A percentile compares a stretch with the other conserved stretches of the same genome.
Evolutionary conservation across 2,113 vertebrate genomes (phyloP).

Genomic region (Equus przewalskii): DNA sequence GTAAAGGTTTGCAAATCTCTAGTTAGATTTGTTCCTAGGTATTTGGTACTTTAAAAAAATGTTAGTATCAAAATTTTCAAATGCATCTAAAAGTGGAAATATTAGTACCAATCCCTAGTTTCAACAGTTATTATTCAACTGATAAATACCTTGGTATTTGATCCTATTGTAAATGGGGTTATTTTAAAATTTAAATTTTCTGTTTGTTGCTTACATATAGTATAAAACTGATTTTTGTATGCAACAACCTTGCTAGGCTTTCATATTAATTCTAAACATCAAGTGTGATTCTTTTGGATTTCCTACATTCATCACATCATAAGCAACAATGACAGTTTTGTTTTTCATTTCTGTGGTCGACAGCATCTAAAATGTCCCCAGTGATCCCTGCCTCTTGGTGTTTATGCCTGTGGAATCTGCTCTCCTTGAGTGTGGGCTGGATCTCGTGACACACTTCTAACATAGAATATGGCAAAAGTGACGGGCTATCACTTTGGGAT

Average conservation of each 20-base stretch:
- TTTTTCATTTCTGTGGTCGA: neutral
- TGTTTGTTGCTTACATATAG: neutral
- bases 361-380: neutral
- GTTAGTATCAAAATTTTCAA: neutral
- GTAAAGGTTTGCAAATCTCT: neutral
- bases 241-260: neutral
- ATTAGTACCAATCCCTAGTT: neutral
- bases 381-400: neutral
- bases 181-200: neutral
- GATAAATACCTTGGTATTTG: neutral
- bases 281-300: neutral
- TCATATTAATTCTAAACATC: conserved; percentile 18
- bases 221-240: conserved; percentile 23
- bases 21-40: conserved; percentile 28
- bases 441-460: neutral
- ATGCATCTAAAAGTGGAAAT: neutral
- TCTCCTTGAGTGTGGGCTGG: neutral
- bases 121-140: neutral
- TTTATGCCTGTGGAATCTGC: neutral
- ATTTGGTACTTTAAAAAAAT: neutral
- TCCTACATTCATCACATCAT: neutral
- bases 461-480: neutral
- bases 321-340: neutral
- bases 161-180: neutral
- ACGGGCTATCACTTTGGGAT: neutral